Conservation (phyloP, 2,113 vertebrate species). For the Martes martes region DNA sequence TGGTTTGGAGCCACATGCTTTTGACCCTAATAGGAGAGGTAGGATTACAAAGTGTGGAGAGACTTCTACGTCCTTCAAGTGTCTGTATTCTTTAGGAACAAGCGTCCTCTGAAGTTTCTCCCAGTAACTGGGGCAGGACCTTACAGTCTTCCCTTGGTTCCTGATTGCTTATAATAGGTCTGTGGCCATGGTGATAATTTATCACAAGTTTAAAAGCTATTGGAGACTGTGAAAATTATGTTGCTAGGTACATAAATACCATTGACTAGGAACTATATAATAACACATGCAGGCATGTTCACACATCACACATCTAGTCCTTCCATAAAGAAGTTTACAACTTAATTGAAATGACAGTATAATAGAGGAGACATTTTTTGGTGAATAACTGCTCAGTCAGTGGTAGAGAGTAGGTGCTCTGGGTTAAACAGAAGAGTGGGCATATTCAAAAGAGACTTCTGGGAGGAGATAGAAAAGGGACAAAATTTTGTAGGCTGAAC, state of each 20-base stretch:
- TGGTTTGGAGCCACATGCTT: not conserved
- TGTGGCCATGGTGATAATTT: not conserved
- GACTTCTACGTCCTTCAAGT: not conserved
- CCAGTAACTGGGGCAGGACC: not conserved
- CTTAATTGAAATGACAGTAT: not conserved
- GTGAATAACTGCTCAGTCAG: not conserved
- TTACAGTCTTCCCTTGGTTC: not conserved
- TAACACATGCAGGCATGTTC: fast-evolving
- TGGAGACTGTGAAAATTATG: not conserved
- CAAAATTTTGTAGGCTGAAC: not conserved
- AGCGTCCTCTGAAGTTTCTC: not conserved
- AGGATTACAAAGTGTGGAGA: not conserved
- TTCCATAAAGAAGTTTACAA: not conserved
- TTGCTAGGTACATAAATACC: not conserved
- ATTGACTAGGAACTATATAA: not conserved
- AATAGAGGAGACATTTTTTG: not conserved
- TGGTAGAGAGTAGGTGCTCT: not conserved
- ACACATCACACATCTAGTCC: not conserved
- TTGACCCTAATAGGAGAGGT: not conserved
- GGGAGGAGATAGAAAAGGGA: not conserved
- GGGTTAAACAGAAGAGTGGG: not conserved
- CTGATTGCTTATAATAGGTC: not conserved
- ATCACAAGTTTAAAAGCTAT: not conserved
- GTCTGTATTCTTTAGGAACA: not conserved
- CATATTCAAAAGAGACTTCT: not conserved